A percentile compares a stretch with the other conserved stretches of the same genome.
phyloP scores from a whole-genome alignment of 2,888 invertebrate species.

The Lasius fuliginosus region DNA sequence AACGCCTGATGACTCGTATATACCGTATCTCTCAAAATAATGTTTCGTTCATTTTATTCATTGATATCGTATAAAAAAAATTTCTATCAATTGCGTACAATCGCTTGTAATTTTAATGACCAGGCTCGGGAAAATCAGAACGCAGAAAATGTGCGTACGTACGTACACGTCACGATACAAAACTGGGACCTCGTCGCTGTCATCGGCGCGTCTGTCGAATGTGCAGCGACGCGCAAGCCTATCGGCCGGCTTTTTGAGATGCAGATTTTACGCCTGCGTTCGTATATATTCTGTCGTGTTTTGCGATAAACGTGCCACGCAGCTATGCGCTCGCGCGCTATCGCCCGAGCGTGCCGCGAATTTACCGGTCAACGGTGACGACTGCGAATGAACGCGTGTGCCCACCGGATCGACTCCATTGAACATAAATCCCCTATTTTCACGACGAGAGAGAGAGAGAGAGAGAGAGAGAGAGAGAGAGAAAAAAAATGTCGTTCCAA shows the following conservation, averaged over 20 bases:
- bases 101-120: slow-evolving; percentile 66
- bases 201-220: slow-evolving; percentile 74
- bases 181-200: slow-evolving; percentile 62
- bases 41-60: neutral
- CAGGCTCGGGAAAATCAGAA: slow-evolving; percentile 9
- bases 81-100: slow-evolving; percentile 19
- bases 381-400: slow-evolving; percentile 12
- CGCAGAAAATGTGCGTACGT: slow-evolving; percentile 9
- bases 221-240: slow-evolving; percentile 65
- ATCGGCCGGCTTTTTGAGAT: slow-evolving; percentile 72
- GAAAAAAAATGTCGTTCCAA: slow-evolving; percentile 26
- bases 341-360: slow-evolving; percentile 35
- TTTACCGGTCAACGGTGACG: slow-evolving; percentile 32
- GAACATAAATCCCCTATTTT: slow-evolving; percentile 71
- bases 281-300: slow-evolving; percentile 67
- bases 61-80: slow-evolving; percentile 2
- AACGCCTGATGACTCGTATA: neutral
- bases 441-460: slow-evolving; percentile 9
- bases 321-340: slow-evolving; percentile 21
- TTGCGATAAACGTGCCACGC: slow-evolving; percentile 66
- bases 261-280: slow-evolving; percentile 72
- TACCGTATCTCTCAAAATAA: neutral
- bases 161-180: slow-evolving; percentile 51
- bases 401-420: slow-evolving; percentile 36
- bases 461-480: slow-evolving; percentile 28